Evolutionary conservation across 2,113 vertebrate species (phyloP).

Genomic region (Cromileptes altivelis): DNA sequence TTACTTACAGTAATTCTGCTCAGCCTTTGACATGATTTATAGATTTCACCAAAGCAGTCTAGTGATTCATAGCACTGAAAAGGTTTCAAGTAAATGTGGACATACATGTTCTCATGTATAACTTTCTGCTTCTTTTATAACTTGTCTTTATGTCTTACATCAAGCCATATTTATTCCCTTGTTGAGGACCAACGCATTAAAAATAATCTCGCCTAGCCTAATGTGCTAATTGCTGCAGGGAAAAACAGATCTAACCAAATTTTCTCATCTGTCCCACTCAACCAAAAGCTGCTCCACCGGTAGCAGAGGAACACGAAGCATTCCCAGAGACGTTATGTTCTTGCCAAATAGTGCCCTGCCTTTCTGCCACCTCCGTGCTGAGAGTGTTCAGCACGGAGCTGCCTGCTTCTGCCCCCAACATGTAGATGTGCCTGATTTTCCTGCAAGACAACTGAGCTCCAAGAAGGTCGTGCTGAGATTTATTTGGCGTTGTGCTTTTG

Average conservation of each 20-base stretch:
- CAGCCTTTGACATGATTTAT: background rate
- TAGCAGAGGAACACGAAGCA: slow-evolving; percentile 7
- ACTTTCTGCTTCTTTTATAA: background rate
- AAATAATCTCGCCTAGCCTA: background rate
- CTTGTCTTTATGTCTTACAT: background rate
- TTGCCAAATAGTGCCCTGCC: slow-evolving; percentile 40
- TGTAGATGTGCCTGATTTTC: background rate
- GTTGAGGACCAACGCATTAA: background rate
- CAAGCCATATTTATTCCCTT: background rate
- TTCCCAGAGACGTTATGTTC: slow-evolving; percentile 47
- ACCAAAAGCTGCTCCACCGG: slow-evolving; percentile 15
- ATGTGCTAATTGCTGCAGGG: background rate
- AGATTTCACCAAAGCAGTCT: background rate
- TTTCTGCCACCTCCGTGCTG: slow-evolving; percentile 49
- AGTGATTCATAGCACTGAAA: background rate
- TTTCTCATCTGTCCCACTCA: background rate
- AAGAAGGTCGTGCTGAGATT: background rate
- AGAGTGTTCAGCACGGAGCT: slow-evolving; percentile 34
- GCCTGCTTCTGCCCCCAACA: slow-evolving; percentile 28
- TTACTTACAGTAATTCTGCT: background rate
- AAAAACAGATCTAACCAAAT: background rate
- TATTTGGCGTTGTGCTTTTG: background rate
- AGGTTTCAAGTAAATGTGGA: background rate
- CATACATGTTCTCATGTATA: background rate
- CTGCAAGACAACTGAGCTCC: background rate